phyloP scores from a whole-genome alignment of 2,797 vertebrate species.

The Pipistrellus kuhlii region DNA sequence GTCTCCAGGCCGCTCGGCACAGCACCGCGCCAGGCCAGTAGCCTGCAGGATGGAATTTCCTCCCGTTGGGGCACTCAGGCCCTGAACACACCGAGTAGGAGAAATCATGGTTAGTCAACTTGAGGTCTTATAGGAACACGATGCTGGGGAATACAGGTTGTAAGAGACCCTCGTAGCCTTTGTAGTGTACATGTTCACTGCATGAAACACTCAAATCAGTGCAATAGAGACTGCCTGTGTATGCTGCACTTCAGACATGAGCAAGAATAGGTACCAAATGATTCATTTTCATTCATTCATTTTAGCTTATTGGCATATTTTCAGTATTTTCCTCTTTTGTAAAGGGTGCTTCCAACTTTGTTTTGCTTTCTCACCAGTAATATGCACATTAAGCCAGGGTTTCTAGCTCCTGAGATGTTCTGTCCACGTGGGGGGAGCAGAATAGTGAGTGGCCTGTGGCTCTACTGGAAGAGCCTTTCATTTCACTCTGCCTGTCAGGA shows the following conservation, averaged over 20 bases:
- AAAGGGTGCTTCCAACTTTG: background rate
- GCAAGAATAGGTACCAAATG: background rate
- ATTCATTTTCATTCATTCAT: constrained; percentile 12
- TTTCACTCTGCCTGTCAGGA: background rate
- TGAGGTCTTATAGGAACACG: constrained; percentile 1
- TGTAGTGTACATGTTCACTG: background rate
- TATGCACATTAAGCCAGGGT: background rate
- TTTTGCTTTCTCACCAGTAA: background rate
- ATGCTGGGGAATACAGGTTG: background rate
- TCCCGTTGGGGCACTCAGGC: background rate
- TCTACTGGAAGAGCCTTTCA: background rate
- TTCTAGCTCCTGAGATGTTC: background rate
- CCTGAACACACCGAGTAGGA: background rate
- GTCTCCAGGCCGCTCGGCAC: background rate
- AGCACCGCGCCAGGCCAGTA: background rate
- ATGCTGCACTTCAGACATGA: background rate
- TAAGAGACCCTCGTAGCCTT: background rate
- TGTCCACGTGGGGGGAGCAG: background rate
- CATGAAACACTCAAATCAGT: background rate
- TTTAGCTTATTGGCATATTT: background rate
- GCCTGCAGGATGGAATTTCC: background rate
- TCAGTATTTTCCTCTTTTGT: background rate
- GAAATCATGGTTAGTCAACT: background rate
- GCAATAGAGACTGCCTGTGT: background rate
- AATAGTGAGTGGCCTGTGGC: background rate